Evolutionary conservation across 1,140 invertebrate genomes (phyloP).

Genomic region (Monochamus saltuarius): DNA sequence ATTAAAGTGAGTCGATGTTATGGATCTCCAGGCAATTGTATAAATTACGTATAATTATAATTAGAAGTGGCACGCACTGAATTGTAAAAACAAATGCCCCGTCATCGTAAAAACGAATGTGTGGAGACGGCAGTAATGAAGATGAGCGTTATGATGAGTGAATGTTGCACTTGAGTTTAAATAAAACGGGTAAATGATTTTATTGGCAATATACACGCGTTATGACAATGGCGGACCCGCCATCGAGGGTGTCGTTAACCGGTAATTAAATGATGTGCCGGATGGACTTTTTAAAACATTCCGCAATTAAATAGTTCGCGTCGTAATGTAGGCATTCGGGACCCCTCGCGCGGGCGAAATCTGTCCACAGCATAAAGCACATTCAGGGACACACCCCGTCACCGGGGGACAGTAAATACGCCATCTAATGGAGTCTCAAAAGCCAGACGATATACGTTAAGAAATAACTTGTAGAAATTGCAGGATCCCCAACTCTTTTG

Average conservation of each 20-base stretch:
- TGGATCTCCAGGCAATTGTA: too few species aligned
- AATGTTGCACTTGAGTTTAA: constrained; percentile 22
- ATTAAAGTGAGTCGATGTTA: too few species aligned
- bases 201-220: constrained; percentile 39
- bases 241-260: constrained; percentile 44
- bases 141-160: not conserved
- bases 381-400: constrained; percentile 13
- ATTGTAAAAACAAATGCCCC: too few species aligned
- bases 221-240: constrained; percentile 32
- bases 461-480: too few species aligned
- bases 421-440: constrained; percentile 14
- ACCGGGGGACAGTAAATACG: constrained; percentile 10
- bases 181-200: constrained; percentile 43
- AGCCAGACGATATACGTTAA: constrained; percentile 8
- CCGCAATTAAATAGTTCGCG: constrained; percentile 13
- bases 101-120: too few species aligned
- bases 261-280: constrained; percentile 44
- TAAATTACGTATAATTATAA: too few species aligned
- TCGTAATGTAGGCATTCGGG: constrained; percentile 7
- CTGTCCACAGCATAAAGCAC: constrained; percentile 9
- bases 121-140: too few species aligned
- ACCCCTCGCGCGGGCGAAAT: not conserved
- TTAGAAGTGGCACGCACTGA: too few species aligned
- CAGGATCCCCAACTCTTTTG: too few species aligned
- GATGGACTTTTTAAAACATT: constrained; percentile 35